These are phyloP conservation scores for Cephus cinctus DNA, from an alignment of 1,140 invertebrate genomes.

Conservation along the genomic window DNA sequence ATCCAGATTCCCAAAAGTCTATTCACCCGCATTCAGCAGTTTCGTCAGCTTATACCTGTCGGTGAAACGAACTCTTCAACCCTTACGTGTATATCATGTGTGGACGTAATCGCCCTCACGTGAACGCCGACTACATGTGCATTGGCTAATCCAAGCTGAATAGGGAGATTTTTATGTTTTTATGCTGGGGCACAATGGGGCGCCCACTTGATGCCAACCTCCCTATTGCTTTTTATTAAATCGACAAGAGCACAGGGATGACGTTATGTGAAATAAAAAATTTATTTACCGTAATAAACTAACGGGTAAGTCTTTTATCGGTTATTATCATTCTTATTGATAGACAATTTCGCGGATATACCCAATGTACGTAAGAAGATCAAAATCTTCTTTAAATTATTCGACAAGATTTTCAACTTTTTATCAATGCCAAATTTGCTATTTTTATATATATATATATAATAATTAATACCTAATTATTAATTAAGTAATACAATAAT, in stretches of 20 bases:
- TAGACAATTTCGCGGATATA: not conserved
- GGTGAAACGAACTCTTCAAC: slow-evolving; percentile 1
- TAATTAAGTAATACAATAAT: too few relatives aligned
- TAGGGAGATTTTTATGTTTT: slow-evolving; percentile 58
- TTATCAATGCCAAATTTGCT: slow-evolving; percentile 20
- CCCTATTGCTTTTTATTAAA: slow-evolving; percentile 53
- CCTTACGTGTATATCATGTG: slow-evolving; percentile 10
- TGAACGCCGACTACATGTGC: slow-evolving; percentile 9
- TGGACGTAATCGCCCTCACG: slow-evolving; percentile 28
- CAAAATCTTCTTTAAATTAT: not conserved
- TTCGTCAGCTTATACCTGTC: not conserved
- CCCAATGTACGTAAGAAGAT: not conserved
- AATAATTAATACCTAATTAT: not conserved
- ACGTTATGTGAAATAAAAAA: slow-evolving; percentile 44
- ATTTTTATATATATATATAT: slow-evolving; percentile 1
- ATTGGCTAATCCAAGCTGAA: slow-evolving; percentile 51
- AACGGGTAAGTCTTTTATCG: not conserved
- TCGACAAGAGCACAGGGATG: slow-evolving; percentile 31
- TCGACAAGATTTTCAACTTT: too few relatives aligned
- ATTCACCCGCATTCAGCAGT: too few relatives aligned
- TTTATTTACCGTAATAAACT: slow-evolving; percentile 43
- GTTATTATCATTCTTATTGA: not conserved
- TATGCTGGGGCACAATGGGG: slow-evolving; percentile 52
- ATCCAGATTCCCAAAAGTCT: too few relatives aligned
- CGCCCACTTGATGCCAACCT: slow-evolving; percentile 52